Conservation (phyloP, 2,113 vertebrate genomes). For the Mixornis gularis region DNA sequence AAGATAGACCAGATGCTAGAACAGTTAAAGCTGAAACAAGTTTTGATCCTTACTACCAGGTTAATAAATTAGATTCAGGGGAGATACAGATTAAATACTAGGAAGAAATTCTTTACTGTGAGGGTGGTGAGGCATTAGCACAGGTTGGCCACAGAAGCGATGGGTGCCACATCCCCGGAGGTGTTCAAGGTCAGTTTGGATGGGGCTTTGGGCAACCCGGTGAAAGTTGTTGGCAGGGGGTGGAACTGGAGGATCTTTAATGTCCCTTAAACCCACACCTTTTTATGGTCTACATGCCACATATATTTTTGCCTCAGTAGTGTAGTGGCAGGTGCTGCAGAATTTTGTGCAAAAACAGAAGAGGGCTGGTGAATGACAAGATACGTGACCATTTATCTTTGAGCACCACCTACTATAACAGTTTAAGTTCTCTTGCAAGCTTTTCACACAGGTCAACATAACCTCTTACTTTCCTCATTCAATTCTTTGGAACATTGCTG, state of each 20-base stretch:
- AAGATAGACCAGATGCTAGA: neutral
- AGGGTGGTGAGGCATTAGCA: neutral
- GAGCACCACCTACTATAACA: neutral
- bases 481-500: neutral
- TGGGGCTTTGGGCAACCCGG: neutral
- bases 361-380: neutral
- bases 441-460: neutral
- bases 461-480: neutral
- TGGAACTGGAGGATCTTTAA: neutral
- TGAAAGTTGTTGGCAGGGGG: neutral
- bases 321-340: neutral
- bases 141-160: neutral
- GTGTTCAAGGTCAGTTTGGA: neutral
- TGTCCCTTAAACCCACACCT: neutral
- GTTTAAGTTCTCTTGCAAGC: neutral
- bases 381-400: neutral
- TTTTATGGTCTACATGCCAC: neutral
- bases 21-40: neutral
- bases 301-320: neutral
- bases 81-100: neutral
- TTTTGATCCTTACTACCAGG: neutral
- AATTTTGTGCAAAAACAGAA: neutral
- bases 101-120: neutral
- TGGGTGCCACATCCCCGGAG: neutral
- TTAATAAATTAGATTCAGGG: neutral